Evolutionary conservation across 2,797 vertebrate genomes (phyloP).

Genomic region (Salmo trutta): DNA sequence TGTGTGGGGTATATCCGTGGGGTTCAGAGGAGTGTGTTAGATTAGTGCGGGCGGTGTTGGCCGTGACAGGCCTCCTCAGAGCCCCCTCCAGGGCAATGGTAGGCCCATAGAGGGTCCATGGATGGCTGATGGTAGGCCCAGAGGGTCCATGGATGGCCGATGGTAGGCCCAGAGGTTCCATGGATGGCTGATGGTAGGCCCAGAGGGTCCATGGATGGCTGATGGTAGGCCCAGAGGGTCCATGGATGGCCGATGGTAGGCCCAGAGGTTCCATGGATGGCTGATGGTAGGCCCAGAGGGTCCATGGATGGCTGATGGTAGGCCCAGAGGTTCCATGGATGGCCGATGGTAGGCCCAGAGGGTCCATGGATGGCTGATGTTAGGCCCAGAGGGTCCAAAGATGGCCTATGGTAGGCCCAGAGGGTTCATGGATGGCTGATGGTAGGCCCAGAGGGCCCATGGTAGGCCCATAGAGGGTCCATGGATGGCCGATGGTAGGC

Average conservation of each 20-base stretch:
- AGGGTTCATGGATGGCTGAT: conserved; percentile 52
- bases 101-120: conserved; percentile 44
- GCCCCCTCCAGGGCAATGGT: neutral
- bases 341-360: conserved; percentile 15
- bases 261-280: conserved; percentile 60
- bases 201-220: conserved; percentile 58
- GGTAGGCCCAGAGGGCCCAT: conserved; percentile 11
- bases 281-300: conserved; percentile 13
- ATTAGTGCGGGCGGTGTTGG: conserved; percentile 29
- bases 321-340: conserved; percentile 56
- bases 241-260: conserved; percentile 56
- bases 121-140: conserved; percentile 62
- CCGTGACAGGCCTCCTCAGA: conserved; percentile 27
- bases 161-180: conserved; percentile 38
- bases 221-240: conserved; percentile 19
- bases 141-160: no score
- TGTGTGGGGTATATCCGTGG: conserved; percentile 4
- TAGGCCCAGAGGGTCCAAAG: conserved; percentile 44
- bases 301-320: conserved; percentile 57
- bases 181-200: conserved; percentile 48
- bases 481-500: conserved; percentile 54
- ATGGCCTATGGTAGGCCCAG: conserved; percentile 46
- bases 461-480: conserved; percentile 29
- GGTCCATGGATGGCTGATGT: conserved; percentile 57
- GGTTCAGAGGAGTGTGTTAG: conserved; percentile 14